These are phyloP conservation scores for Drosophila pseudotakahashii DNA, from an alignment of 2,888 invertebrate genomes.

Conservation along the genomic window DNA sequence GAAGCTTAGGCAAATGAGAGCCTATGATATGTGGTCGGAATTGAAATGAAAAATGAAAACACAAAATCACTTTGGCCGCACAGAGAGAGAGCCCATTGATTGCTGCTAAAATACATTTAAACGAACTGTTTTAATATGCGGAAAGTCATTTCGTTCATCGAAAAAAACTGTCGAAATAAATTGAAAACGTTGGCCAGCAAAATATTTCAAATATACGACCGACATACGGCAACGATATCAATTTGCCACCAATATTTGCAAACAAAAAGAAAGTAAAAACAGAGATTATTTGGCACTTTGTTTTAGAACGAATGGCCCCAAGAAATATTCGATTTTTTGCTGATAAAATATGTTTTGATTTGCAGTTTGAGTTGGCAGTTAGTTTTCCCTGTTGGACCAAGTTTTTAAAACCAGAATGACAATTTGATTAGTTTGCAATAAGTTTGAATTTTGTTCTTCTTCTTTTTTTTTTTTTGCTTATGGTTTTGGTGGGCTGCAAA, in stretches of 20 bases:
- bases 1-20: conserved; percentile 7
- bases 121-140: conserved; percentile 22
- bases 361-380: conserved; percentile 28
- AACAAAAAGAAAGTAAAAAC: conserved; percentile 30
- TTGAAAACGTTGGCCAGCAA: conserved; percentile 14
- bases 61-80: conserved; percentile 2
- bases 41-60: conserved; percentile 6
- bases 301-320: conserved; percentile 15
- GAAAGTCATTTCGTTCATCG: conserved; percentile 14
- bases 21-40: neutral
- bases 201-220: conserved; percentile 15
- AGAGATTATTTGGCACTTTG: conserved; percentile 47
- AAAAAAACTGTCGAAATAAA: conserved; percentile 21
- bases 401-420: conserved; percentile 44
- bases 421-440: conserved; percentile 66
- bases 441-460: conserved; percentile 21
- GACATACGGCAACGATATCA: conserved; percentile 36
- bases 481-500: conserved; percentile 23
- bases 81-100: conserved; percentile 11
- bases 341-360: conserved; percentile 56
- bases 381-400: conserved; percentile 16
- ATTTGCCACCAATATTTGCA: conserved; percentile 27
- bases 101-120: conserved; percentile 18
- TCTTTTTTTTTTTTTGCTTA: neutral
- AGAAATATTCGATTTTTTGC: conserved; percentile 18